Conservation (phyloP, 2,113 vertebrate genomes). For the Zapus hudsonius region DNA sequence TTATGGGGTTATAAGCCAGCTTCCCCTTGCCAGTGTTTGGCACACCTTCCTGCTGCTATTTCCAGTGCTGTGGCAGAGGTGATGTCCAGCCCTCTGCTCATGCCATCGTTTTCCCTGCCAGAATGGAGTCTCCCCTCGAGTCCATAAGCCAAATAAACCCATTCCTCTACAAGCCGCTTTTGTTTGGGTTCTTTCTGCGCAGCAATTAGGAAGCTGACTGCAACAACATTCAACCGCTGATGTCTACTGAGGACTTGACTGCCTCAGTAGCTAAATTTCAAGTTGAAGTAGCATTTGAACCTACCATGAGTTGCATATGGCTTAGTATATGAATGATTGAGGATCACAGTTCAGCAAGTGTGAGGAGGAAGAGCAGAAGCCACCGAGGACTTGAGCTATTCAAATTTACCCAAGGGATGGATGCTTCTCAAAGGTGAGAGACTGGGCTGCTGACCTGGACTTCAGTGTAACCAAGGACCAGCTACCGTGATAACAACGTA, state of each 20-base stretch:
- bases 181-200: too few species aligned
- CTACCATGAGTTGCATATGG: not conserved
- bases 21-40: too few species aligned
- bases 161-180: too few species aligned
- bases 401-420: not conserved
- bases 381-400: not conserved
- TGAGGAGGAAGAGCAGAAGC: not conserved
- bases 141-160: too few species aligned
- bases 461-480: not conserved
- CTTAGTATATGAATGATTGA: not conserved
- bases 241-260: not conserved
- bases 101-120: too few species aligned
- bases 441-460: not conserved
- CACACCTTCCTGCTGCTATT: too few species aligned
- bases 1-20: too few species aligned
- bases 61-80: too few species aligned
- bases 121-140: too few species aligned
- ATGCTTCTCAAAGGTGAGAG: not conserved
- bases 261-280: not conserved
- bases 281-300: not conserved
- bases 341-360: not conserved
- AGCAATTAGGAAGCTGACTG: too few species aligned
- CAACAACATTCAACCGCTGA: not conserved
- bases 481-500: not conserved
- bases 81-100: too few species aligned